Percentiles rank a stretch among this genome's conserved stretches.
Evolutionary conservation across 2,888 invertebrate species (phyloP).

Genomic region (Operophtera brumata): DNA sequence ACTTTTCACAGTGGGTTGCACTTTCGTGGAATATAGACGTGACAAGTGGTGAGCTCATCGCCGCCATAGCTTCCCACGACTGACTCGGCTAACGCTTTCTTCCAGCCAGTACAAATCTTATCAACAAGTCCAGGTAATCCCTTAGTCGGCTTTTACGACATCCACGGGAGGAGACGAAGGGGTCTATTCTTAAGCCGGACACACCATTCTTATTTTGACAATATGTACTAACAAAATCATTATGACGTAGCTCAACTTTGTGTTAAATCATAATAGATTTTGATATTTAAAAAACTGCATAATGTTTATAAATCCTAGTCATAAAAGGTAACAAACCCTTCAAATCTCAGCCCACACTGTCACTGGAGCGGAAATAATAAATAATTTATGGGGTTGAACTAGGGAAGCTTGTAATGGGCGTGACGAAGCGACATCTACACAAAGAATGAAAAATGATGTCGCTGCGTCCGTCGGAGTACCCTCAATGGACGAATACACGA

Average conservation of each 20-base stretch:
- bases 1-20: too few species aligned
- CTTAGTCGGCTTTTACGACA: too few species aligned
- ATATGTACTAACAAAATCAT: too few species aligned
- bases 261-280: background rate
- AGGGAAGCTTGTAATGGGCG: slow-evolving; percentile 43
- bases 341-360: slow-evolving; percentile 2
- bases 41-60: too few species aligned
- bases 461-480: slow-evolving; percentile 32
- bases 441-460: slow-evolving; percentile 63
- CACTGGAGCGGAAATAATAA: slow-evolving; percentile 40
- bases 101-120: too few species aligned
- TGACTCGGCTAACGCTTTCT: too few species aligned
- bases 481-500: background rate
- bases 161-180: too few species aligned
- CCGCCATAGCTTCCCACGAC: too few species aligned
- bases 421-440: slow-evolving; percentile 51
- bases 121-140: too few species aligned
- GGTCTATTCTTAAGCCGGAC: too few species aligned
- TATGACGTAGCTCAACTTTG: background rate
- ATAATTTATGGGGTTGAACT: slow-evolving; percentile 47
- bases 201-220: too few species aligned
- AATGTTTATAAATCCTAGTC: background rate
- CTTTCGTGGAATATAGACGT: too few species aligned
- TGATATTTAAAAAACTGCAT: background rate
- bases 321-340: background rate